phyloP scores from a whole-genome alignment of 2,888 invertebrate genomes.

The Pterostichus madidus region DNA sequence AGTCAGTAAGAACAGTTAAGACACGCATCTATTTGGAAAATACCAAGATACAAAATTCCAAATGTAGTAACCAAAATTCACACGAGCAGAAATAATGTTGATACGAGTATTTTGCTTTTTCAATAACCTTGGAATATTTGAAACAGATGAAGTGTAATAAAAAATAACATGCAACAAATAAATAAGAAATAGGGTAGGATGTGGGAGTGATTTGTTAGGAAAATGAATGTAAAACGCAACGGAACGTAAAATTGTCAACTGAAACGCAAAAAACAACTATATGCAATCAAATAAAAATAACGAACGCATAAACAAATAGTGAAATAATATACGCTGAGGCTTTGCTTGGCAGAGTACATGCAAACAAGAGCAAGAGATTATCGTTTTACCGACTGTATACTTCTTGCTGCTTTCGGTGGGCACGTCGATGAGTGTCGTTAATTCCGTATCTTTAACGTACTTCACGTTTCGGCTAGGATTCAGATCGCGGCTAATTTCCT shows the following conservation, averaged over 20 bases:
- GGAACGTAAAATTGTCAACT: conserved; percentile 41
- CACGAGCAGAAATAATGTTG: conserved; percentile 44
- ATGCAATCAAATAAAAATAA: conserved; percentile 38
- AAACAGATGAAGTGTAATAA: conserved; percentile 47
- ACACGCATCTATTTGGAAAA: conserved; percentile 56
- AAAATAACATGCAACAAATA: conserved; percentile 37
- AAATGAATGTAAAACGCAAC: conserved; percentile 35
- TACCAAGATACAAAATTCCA: conserved; percentile 17
- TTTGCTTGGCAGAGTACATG: conserved; percentile 24
- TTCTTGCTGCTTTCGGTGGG: conserved; percentile 49
- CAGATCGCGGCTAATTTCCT: conserved; percentile 77
- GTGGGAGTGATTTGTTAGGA: conserved; percentile 38
- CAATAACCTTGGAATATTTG: conserved; percentile 24
- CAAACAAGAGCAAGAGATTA: conserved; percentile 44
- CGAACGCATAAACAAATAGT: conserved; percentile 49
- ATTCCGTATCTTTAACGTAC: conserved; percentile 73
- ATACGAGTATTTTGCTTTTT: conserved; percentile 29
- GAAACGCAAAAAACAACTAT: conserved; percentile 48
- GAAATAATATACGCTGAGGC: conserved; percentile 28
- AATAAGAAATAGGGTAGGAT: conserved; percentile 39
- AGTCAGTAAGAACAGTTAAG: conserved; percentile 67
- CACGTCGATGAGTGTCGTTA: conserved; percentile 69
- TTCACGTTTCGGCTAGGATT: conserved; percentile 75
- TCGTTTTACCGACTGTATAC: conserved; percentile 45
- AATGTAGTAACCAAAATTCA: conserved; percentile 28